Evolutionary conservation across 2,113 vertebrate species (phyloP).

Genomic region (Periophthalmodon schlosseri): DNA sequence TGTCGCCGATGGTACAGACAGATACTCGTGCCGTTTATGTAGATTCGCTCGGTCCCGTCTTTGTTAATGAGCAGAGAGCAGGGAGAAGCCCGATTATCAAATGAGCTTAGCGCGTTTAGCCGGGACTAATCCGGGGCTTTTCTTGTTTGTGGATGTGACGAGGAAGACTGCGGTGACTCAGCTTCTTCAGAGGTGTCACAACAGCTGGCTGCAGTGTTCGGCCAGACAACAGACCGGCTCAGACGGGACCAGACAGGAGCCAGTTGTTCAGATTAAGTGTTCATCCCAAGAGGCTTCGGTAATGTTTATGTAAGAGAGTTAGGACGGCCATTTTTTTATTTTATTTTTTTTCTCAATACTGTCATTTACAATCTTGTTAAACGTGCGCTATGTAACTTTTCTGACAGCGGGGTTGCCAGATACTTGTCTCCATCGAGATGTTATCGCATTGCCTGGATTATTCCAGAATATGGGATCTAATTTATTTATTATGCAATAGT

Average conservation of each 20-base stretch:
- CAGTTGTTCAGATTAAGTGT: conserved; percentile 4
- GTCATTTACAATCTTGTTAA: no score
- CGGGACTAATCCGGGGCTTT: conserved; percentile 59
- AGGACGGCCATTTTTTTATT: no score
- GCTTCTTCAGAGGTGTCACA: conserved; percentile 62
- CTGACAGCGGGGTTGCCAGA: no score
- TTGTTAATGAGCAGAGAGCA: conserved; percentile 64
- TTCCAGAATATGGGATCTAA: no score
- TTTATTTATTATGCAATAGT: no score
- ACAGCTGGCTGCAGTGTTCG: conserved; percentile 48
- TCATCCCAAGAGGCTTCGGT: conserved; percentile 3
- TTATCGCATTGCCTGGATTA: no score
- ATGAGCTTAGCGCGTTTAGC: conserved; percentile 64
- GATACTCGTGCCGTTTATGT: conserved; percentile 47
- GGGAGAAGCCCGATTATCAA: conserved; percentile 63
- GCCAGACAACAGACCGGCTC: conserved; percentile 15
- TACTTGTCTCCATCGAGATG: no score
- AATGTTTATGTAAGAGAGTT: not conserved
- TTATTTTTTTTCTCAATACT: no score
- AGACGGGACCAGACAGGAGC: conserved; percentile 22
- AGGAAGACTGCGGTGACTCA: conserved; percentile 60
- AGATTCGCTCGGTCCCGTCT: conserved; percentile 58
- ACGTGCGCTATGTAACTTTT: no score
- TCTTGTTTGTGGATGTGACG: conserved; percentile 62
- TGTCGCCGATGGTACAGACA: conserved; percentile 34